Evolutionary conservation across 2,888 invertebrate genomes (phyloP).

Genomic region (Andrena bucephala): DNA sequence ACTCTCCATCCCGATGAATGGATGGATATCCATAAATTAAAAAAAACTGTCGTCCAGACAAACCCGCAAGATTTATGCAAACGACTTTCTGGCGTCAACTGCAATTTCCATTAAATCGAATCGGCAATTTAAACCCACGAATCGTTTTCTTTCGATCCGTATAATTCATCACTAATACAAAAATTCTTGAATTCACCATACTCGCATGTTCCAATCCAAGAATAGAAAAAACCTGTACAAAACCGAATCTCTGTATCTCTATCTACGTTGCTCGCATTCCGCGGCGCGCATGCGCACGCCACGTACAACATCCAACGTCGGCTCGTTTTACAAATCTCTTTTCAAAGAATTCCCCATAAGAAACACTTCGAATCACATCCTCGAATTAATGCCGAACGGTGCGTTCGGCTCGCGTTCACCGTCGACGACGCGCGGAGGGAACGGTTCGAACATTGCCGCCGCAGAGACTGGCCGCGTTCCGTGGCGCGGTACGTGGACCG

Average conservation of each 20-base stretch:
- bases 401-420: neutral
- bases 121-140: neutral
- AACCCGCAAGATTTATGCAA: neutral
- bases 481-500: neutral
- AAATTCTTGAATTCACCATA: no score
- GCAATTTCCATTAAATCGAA: conserved; percentile 9
- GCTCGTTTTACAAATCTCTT: neutral
- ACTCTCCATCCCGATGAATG: neutral
- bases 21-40: neutral
- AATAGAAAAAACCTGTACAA: neutral
- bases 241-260: neutral
- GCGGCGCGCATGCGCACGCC: neutral
- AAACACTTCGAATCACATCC: neutral
- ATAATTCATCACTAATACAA: neutral
- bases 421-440: neutral
- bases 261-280: neutral
- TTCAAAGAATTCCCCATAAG: neutral
- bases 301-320: neutral
- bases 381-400: neutral
- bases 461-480: no score
- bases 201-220: neutral
- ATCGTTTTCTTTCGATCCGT: neutral
- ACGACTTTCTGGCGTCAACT: neutral
- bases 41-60: neutral
- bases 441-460: neutral